Evolutionary conservation across 1,140 invertebrate genomes (phyloP).

Genomic region (Akabosia matsudoensis): DNA sequence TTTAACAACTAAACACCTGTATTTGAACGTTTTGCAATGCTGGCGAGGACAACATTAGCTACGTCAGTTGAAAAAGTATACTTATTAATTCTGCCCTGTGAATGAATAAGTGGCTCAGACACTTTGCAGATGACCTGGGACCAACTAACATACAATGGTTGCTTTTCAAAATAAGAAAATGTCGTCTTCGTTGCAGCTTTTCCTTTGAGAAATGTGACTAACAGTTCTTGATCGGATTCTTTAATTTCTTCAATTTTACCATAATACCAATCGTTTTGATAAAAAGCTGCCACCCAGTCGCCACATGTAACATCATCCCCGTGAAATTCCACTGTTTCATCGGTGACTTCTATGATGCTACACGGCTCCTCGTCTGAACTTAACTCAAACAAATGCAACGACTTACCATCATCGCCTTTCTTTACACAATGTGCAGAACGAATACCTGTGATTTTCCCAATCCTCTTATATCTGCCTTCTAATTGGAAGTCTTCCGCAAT

Average conservation of each 20-base stretch:
- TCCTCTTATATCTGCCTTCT: neutral
- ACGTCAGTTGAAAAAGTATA: too few species aligned
- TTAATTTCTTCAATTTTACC: neutral
- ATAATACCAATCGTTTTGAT: neutral
- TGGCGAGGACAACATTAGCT: too few species aligned
- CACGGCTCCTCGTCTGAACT: neutral
- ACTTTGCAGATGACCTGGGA: too few species aligned
- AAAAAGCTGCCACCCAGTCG: neutral
- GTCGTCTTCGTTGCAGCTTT: neutral
- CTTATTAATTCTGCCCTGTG: too few species aligned
- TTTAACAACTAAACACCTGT: too few species aligned
- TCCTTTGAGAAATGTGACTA: neutral
- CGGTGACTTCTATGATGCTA: neutral
- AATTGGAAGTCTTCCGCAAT: neutral
- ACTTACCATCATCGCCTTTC: neutral
- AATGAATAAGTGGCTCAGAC: too few species aligned
- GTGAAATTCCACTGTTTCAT: neutral
- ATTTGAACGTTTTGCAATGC: too few species aligned
- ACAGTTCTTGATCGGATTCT: neutral
- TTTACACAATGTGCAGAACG: too few species aligned
- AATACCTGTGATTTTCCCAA: neutral
- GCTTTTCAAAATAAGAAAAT: neutral
- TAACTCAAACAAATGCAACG: neutral
- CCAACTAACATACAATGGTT: neutral
- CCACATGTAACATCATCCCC: neutral